Conservation (phyloP, 2,888 invertebrate species). For the Stenotaenia linearis region DNA sequence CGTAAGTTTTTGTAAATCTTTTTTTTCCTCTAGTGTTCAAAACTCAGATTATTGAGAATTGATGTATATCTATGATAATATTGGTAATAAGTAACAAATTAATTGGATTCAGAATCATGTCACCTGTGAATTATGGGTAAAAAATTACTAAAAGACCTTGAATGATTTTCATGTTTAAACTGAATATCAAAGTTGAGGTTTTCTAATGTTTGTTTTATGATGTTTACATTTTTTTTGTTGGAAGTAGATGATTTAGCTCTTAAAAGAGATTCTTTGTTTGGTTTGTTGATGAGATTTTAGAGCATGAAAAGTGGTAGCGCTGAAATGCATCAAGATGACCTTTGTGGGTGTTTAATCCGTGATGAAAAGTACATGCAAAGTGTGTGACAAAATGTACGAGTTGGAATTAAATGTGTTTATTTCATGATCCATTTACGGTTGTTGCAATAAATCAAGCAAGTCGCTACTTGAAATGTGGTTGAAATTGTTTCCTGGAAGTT, state of each 20-base stretch:
- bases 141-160: not conserved
- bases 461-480: no score
- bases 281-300: not conserved
- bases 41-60: no score
- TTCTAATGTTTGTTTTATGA: not conserved
- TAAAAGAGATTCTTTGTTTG: not conserved
- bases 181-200: not conserved
- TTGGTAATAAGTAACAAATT: no score
- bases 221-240: not conserved
- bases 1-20: no score
- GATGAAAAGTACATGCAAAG: not conserved
- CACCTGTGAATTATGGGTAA: not conserved
- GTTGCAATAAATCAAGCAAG: no score
- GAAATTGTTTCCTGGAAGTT: no score
- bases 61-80: no score
- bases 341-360: not conserved
- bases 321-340: not conserved
- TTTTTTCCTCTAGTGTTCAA: no score
- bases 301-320: not conserved
- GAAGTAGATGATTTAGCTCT: not conserved
- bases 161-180: not conserved
- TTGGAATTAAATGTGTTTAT: not conserved
- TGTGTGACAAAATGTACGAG: not conserved
- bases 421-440: not conserved
- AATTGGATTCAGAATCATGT: no score